Percentiles rank a stretch among this genome's conserved stretches.
Evolutionary conservation across 1,140 invertebrate genomes (phyloP).

Genomic region (Drosophila nigrodunni): DNA sequence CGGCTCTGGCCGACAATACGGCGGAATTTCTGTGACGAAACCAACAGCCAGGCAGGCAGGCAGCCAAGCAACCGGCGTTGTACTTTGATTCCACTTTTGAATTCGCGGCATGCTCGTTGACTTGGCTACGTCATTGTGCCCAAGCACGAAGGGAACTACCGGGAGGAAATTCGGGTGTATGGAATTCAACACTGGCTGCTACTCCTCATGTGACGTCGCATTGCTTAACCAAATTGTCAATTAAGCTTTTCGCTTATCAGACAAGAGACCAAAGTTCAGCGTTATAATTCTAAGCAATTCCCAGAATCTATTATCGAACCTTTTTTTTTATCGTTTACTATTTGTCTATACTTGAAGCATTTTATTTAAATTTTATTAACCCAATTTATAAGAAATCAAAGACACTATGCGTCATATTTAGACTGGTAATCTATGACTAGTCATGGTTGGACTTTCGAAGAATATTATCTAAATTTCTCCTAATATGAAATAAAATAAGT

Average conservation of each 20-base stretch:
- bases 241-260: constrained; percentile 33
- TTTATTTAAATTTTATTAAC: constrained; percentile 2
- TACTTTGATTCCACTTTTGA: constrained; percentile 65
- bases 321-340: background rate
- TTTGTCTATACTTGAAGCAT: background rate
- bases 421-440: too few relatives aligned
- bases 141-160: background rate
- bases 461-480: too few relatives aligned
- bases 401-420: too few relatives aligned
- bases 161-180: background rate
- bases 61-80: constrained; percentile 21
- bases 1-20: constrained; percentile 59
- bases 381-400: background rate
- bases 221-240: constrained; percentile 31
- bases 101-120: constrained; percentile 29
- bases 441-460: too few relatives aligned
- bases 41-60: constrained; percentile 10
- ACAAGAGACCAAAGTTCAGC: constrained; percentile 13
- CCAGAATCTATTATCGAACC: background rate
- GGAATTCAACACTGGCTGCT: background rate
- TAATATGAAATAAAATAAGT: too few relatives aligned
- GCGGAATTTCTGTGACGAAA: constrained; percentile 81
- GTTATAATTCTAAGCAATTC: constrained; percentile 7
- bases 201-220: constrained; percentile 25
- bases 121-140: constrained; percentile 25